These are phyloP conservation scores for Asarcornis scutulata DNA, from an alignment of 2,113 vertebrate species.

Conservation along the genomic window DNA sequence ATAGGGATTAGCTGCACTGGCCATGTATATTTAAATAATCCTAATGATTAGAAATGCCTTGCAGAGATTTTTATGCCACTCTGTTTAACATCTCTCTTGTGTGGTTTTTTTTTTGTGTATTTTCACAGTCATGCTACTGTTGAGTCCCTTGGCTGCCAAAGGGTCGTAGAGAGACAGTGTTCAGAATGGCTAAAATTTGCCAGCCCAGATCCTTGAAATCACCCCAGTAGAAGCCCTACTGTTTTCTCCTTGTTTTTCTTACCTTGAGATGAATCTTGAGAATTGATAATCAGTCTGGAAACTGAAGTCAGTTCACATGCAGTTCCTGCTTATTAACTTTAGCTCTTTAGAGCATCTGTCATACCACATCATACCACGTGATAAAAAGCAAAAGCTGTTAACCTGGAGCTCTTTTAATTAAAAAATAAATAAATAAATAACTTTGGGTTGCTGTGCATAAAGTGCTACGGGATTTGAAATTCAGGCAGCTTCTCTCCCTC, in stretches of 20 bases:
- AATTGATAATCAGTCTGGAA: constrained; percentile 1
- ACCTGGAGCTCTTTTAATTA: not conserved
- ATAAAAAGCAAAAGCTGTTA: not conserved
- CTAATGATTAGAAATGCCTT: not conserved
- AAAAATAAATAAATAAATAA: not conserved
- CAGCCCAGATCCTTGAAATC: not conserved
- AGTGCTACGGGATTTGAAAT: not conserved
- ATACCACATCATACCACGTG: not conserved
- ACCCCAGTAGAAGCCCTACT: not conserved
- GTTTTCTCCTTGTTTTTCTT: not conserved
- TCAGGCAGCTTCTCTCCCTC: accelerated
- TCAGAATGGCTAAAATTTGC: not conserved
- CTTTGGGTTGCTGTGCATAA: not conserved
- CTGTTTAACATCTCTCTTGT: not conserved
- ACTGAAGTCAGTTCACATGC: not conserved
- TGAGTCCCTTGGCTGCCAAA: not conserved
- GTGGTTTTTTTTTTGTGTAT: not conserved
- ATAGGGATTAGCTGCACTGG: not conserved
- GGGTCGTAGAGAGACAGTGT: not conserved
- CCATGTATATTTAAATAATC: not conserved
- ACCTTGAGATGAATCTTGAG: not conserved
- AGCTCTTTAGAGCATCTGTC: not conserved
- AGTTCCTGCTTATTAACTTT: not conserved
- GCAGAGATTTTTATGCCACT: not conserved
- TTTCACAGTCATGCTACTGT: not conserved